These are phyloP conservation scores for Hydrochoerus hydrochaeris DNA, from an alignment of 2,113 vertebrate species.

Conservation along the genomic window DNA sequence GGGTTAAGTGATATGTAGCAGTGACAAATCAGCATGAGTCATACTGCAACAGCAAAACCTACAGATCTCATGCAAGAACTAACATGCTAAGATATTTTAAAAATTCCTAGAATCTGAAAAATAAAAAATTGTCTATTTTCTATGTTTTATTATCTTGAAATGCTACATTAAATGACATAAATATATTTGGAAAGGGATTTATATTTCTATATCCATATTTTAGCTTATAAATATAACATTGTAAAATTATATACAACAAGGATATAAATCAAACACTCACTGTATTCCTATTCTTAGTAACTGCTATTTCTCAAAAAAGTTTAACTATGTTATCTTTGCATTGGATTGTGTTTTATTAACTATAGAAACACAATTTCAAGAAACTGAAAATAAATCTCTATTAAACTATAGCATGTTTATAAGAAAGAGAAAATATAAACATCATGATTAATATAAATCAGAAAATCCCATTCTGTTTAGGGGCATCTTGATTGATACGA, in stretches of 20 bases:
- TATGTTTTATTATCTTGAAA: not conserved
- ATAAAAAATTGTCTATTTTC: not conserved
- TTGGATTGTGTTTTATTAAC: not conserved
- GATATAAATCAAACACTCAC: not conserved
- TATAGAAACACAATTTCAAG: not conserved
- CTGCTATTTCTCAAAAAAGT: not conserved
- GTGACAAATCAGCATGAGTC: not conserved
- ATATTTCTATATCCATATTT: not conserved
- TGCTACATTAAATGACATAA: not conserved
- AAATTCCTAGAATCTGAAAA: not conserved
- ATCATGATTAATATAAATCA: not conserved
- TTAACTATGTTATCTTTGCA: not conserved
- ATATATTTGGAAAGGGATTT: not conserved
- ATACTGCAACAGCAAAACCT: not conserved
- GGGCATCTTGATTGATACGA: not conserved
- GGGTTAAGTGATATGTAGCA: not conserved
- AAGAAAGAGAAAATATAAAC: not conserved
- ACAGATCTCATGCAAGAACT: not conserved
- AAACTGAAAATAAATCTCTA: not conserved
- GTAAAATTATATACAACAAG: not conserved
- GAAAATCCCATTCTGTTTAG: not conserved
- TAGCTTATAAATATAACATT: not conserved
- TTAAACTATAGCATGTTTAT: not conserved
- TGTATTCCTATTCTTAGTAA: not conserved
- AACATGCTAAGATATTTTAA: not conserved